Evolutionary conservation across 2,888 invertebrate genomes (phyloP).

Genomic region (Eupithecia insigniata): DNA sequence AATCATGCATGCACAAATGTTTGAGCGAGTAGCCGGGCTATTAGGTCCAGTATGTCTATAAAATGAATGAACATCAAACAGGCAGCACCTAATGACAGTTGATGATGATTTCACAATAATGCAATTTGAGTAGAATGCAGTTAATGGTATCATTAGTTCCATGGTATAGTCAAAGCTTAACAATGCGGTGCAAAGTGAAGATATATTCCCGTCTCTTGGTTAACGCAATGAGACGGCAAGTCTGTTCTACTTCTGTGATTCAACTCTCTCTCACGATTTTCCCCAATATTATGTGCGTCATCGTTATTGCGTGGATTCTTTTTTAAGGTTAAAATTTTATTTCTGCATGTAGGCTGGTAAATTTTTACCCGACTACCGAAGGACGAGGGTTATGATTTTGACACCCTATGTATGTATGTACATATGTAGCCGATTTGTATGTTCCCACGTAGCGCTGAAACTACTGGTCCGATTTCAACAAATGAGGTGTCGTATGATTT

Average conservation of each 20-base stretch:
- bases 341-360: not conserved
- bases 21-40: too few relatives aligned
- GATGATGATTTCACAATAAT: constrained; percentile 38
- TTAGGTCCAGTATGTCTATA: constrained; percentile 9
- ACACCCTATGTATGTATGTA: too few relatives aligned
- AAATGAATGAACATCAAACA: constrained; percentile 17
- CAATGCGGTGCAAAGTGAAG: constrained; percentile 47
- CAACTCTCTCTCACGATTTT: constrained; percentile 55
- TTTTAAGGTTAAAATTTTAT: not conserved
- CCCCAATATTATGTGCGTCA: constrained; percentile 38
- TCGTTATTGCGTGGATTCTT: constrained; percentile 17
- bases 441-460: too few relatives aligned
- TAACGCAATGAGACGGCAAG: constrained; percentile 53
- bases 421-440: too few relatives aligned
- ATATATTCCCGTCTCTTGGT: constrained; percentile 46
- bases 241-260: constrained; percentile 49
- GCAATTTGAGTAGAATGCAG: constrained; percentile 46
- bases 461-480: too few relatives aligned
- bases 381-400: too few relatives aligned
- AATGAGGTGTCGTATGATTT: too few relatives aligned
- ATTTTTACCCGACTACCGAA: too few relatives aligned
- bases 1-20: too few relatives aligned
- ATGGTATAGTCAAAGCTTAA: constrained; percentile 47
- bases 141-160: constrained; percentile 47
- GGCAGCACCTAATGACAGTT: not conserved